Base-by-base conservation (phyloP, 2,113 vertebrate genomes). In the Danio rerio region DNA sequence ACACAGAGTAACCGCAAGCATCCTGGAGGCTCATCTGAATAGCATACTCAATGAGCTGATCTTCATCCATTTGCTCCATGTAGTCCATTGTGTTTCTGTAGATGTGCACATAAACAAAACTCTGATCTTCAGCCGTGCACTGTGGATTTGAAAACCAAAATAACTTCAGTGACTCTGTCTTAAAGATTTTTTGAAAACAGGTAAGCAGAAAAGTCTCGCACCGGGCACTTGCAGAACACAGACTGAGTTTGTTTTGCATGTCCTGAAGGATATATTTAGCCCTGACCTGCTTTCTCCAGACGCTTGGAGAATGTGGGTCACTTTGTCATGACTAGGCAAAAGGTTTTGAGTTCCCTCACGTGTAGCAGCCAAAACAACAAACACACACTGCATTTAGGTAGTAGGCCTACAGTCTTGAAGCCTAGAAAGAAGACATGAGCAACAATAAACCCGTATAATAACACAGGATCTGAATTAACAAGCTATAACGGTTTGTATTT, bases 1-100 rank as follows among this genome's bases (percentile, higher is more conserved):
- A 80, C 82, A 86, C 56, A 6, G 65, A 56, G 49, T 70, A 81
- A 83, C 84, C 89, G 80, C 59, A 86, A 18, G 93, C 91, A 81
- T 96, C 96, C 81, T 95, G 91, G 86, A 96, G 89, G 86, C 94
- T 96, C 87, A 95, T 90, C 62, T 88, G 93, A 85, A 97, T 83
- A 55, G 94, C 95, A 87, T 94, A 95, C 66, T 91, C 91, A 58
- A 93, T 84, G 59, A 97, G 89, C 45, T 94, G 88, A 18, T 94
- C 94, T 87, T 96, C 95, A 56, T 93, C 89, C 7, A 91, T 84
- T 45, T 91, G 91, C 18, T 95, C 92, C 78, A 82, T 75, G 80
- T 85, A 88, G 10, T 94, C 93, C 95, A 95, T 95, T 9, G 58
- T 66, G 74, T 45, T 72, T 16, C 31, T 18, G 21, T 73, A 40